Conservation (phyloP, 2,113 vertebrate species). For the Scolopax mira region DNA sequence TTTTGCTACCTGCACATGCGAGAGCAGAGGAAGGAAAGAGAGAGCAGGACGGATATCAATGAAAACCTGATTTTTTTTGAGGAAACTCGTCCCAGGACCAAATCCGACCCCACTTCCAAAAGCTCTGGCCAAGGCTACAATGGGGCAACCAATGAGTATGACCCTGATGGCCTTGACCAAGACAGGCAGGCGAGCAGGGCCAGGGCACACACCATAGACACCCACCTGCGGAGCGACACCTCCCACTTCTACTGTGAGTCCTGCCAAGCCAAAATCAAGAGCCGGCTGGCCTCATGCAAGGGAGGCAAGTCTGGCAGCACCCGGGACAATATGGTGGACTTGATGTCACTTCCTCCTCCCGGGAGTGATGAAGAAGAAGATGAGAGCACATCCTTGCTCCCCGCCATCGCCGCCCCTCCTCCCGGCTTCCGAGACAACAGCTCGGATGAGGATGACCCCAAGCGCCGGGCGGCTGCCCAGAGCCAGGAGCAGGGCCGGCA, state of each 20-base stretch:
- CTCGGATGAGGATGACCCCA: conserved; percentile 94
- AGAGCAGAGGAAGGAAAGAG: conserved; percentile 89
- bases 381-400: conserved; percentile 78
- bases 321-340: conserved; percentile 88
- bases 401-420: conserved; percentile 91
- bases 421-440: conserved; percentile 97
- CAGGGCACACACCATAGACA: conserved; percentile 87
- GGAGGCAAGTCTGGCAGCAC: conserved; percentile 64
- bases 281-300: conserved; percentile 68
- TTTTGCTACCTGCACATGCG: conserved; percentile 95
- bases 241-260: conserved; percentile 89
- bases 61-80: conserved; percentile 93
- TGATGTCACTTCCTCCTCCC: conserved; percentile 91
- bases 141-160: conserved; percentile 47
- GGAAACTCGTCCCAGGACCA: conserved; percentile 88
- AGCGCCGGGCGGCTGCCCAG: conserved; percentile 76
- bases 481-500: conserved; percentile 71
- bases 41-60: conserved; percentile 87
- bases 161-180: conserved; percentile 65
- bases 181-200: conserved; percentile 80
- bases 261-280: conserved; percentile 88
- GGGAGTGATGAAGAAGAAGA: conserved; percentile 87
- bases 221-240: conserved; percentile 72
- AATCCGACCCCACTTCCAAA: conserved; percentile 93
- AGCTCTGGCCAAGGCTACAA: conserved; percentile 82